These are phyloP conservation scores for Zoanthus solanderi DNA, from an alignment of 92 coral and sea anemone species.

Conservation along the genomic window DNA sequence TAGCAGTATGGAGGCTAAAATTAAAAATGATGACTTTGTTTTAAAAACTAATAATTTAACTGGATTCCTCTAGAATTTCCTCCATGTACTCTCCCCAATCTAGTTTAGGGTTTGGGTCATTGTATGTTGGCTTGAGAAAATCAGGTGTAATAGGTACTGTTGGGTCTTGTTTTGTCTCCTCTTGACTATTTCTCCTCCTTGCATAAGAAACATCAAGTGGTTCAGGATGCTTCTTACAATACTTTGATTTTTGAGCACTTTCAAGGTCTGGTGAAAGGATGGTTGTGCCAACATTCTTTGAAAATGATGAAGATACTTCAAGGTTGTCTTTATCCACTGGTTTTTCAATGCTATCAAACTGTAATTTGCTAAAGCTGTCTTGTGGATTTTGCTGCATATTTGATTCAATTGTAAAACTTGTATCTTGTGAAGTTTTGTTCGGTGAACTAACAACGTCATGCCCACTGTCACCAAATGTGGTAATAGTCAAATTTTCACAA, in stretches of 20 bases:
- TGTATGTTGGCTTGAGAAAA: constrained; percentile 62
- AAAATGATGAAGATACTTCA: background rate
- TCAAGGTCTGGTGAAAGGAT: background rate
- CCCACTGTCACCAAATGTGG: background rate
- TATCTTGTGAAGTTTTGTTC: background rate
- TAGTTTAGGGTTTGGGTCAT: constrained; percentile 33
- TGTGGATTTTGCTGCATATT: background rate
- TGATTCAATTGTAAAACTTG: background rate
- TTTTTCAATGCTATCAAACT: constrained; percentile 20
- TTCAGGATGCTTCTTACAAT: constrained; percentile 22
- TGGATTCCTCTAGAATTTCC: constrained; percentile 17
- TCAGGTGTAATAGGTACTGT: constrained; percentile 73
- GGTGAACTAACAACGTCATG: background rate
- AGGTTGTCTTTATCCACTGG: background rate
- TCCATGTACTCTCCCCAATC: constrained; percentile 46
- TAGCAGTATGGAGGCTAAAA: too few relatives aligned
- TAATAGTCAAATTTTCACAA: constrained; percentile 15
- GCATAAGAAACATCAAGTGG: constrained; percentile 21
- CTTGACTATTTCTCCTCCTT: background rate
- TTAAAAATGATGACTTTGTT: too few relatives aligned
- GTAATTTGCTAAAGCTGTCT: background rate
- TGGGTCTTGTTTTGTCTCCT: constrained; percentile 1
- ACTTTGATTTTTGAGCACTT: background rate
- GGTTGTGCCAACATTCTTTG: background rate
- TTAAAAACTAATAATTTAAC: background rate